A percentile compares a stretch with the other conserved stretches of the same genome.
Evolutionary conservation across 2,797 vertebrate species (phyloP).

Genomic region (Mareca strepera): DNA sequence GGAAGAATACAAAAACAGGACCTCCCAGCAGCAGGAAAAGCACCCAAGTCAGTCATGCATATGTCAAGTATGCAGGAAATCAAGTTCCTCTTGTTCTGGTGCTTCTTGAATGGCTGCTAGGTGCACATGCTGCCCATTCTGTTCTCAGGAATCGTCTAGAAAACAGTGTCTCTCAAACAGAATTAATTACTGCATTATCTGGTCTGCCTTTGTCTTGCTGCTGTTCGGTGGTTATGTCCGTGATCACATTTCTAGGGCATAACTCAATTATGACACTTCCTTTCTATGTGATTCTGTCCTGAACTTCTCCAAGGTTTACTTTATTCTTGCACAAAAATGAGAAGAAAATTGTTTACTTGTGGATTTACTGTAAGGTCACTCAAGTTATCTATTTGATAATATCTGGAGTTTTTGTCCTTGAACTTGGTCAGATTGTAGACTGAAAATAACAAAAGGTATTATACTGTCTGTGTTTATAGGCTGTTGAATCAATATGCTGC

Average conservation of each 20-base stretch:
- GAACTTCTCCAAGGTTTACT: not conserved
- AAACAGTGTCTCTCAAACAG: not conserved
- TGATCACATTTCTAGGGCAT: not conserved
- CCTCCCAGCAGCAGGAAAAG: not conserved
- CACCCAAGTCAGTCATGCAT: not conserved
- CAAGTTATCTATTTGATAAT: not conserved
- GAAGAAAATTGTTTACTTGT: not conserved
- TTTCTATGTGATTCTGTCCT: not conserved
- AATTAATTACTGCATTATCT: not conserved
- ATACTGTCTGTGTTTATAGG: not conserved
- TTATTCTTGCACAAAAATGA: not conserved
- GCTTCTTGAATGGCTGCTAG: not conserved
- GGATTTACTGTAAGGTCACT: not conserved
- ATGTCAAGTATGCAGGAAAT: not conserved
- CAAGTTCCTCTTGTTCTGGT: slow-evolving; percentile 15
- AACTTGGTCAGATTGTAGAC: not conserved
- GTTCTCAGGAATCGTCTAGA: not conserved
- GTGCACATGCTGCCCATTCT: not conserved
- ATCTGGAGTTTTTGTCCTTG: not conserved
- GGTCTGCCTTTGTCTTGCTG: not conserved
- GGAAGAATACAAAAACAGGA: not conserved
- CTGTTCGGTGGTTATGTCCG: not conserved
- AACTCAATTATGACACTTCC: not conserved
- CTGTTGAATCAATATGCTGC: slow-evolving; percentile 51
- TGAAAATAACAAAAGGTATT: not conserved